phyloP scores from a whole-genome alignment of 2,888 invertebrate species.

The Aspidiotus rigidus region DNA sequence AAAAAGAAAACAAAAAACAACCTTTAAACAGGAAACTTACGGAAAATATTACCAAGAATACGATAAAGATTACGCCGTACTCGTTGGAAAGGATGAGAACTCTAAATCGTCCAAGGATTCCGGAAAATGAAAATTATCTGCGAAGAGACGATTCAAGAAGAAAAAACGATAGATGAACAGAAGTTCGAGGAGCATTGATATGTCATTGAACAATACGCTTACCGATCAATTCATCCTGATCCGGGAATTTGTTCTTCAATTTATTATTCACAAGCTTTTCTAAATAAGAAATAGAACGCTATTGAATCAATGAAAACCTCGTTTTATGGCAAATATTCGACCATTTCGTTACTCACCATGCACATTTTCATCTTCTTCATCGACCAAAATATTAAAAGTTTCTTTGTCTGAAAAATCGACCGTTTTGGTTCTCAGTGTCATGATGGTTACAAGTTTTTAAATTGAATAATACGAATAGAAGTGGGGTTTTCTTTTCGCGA shows the following conservation, averaged over 20 bases:
- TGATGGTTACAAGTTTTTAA: not conserved
- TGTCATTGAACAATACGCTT: not conserved
- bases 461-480: slow-evolving; percentile 1
- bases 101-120: slow-evolving; percentile 6
- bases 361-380: slow-evolving; percentile 10
- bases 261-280: slow-evolving; percentile 12
- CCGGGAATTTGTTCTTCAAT: slow-evolving; percentile 12
- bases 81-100: no score
- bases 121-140: slow-evolving; percentile 23
- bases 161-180: slow-evolving; percentile 6
- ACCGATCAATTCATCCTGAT: slow-evolving; percentile 16
- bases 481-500: no score
- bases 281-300: slow-evolving; percentile 1
- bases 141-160: not conserved
- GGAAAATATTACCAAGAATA: no score
- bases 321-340: not conserved
- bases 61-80: no score
- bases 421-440: no score
- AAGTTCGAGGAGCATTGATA: not conserved
- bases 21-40: no score
- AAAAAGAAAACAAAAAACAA: no score
- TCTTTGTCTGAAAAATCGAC: slow-evolving; percentile 16
- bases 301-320: not conserved
- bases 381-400: slow-evolving; percentile 11
- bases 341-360: slow-evolving; percentile 10